Evolutionary conservation across 2,797 vertebrate genomes (phyloP), one percentile per base, ranked within the genome.

Genomic region (Heterohyrax brucei): DNA sequence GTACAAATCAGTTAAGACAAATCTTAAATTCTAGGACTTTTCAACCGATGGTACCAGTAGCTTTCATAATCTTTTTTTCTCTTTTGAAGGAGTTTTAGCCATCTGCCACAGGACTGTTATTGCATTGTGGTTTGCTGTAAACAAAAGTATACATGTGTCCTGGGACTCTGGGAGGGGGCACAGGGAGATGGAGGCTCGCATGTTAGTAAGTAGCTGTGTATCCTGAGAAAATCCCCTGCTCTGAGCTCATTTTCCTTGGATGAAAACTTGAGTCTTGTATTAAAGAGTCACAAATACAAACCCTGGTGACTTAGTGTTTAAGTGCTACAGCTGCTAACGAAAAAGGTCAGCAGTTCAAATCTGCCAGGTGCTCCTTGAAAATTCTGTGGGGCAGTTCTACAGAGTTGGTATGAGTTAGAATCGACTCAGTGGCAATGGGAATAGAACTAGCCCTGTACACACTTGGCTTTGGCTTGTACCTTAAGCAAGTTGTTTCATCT

Each of bases 11-110:
- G n/a, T 93, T 94, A 50, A 92, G 72, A 94, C 64, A 95, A 97
- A 97, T 95, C 89, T 96, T 80, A 72, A 50, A 53, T 96, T 95
- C 87, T 33, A 28, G 24, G 62, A 95, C 66, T 91, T 97, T 97
- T 95, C 83, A 68, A 53, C 59, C n/a, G 21, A 73, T 86, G 56
- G 97, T 87, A 90, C 56, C 6, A 0, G 39, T 91, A 92, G 82
- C 28, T 95, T 97, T 96, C 50, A 19, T 82, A 82, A 72, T 73
- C 56, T 82, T 81, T 33, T 24, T 75, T 39, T 87, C 76, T 95
- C 96, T 83, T 89, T 30, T 50, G 39, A 88, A 86, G n/a, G 61
- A 16, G 8, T 24, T 80, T 97, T 56, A 95, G 28, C 9, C 77
- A 78, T 91, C 73, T 76, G 39, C 76, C 92, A 80, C 76, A 33